Evolutionary conservation across 2,797 vertebrate species (phyloP).

Genomic region (Gallirallus australis): DNA sequence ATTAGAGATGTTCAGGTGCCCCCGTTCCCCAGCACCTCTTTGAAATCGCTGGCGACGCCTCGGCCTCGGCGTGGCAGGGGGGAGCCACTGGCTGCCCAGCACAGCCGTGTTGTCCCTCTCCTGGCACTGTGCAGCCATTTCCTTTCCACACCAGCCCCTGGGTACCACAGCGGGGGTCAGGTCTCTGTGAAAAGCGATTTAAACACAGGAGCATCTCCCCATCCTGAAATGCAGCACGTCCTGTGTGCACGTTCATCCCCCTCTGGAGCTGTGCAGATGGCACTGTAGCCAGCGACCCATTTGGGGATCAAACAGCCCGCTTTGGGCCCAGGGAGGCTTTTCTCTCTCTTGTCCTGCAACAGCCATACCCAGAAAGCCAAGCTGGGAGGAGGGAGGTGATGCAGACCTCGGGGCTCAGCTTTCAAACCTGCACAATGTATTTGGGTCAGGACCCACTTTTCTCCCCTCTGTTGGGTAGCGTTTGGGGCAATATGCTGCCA

Average conservation of each 20-base stretch:
- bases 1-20: slow-evolving; percentile 45
- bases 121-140: neutral
- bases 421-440: fast-evolving
- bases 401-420: fast-evolving
- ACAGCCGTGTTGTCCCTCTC: neutral
- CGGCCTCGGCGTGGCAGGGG: neutral
- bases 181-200: neutral
- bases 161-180: fast-evolving
- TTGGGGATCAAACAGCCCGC: fast-evolving
- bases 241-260: fast-evolving
- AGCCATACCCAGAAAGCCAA: neutral
- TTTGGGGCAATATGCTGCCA: fast-evolving
- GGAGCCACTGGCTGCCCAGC: neutral
- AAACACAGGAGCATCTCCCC: neutral
- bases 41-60: slow-evolving; percentile 31
- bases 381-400: neutral
- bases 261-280: neutral
- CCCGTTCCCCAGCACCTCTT: neutral
- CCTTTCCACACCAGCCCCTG: too few relatives aligned
- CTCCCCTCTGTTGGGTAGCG: fast-evolving
- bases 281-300: fast-evolving
- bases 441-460: neutral
- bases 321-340: neutral
- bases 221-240: neutral
- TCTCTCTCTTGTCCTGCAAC: neutral